Base-by-base conservation (phyloP, 2,888 invertebrate species). In the Macrosoma leucophasiata region DNA sequence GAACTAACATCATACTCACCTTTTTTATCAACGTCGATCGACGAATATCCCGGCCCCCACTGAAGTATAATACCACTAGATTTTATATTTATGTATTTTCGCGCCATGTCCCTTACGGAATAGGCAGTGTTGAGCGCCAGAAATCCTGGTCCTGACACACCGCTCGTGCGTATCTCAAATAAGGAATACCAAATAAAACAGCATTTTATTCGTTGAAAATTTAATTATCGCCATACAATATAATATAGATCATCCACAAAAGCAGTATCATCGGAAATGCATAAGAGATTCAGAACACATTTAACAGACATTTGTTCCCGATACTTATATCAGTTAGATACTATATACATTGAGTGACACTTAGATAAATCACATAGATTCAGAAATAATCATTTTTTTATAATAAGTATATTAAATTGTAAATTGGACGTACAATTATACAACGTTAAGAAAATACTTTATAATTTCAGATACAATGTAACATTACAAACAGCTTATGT, bases 221-320 rank as follows among this genome's bases (percentile, higher is more conserved):
- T 67, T 79, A 77, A 71, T 74, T 57, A 55, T 65, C 62, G 62
- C 58, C 68, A 67, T 72, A 75, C 58, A 65, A 65, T 65, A 75
- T 57, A 65, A 65, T 65, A 62, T 64, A 67, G 62, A 71, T 67
- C 67, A 73, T 74, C 62, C 74, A 79, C 74, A 75, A 71, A 75
- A 76, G 76, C 75, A 64, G 58, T 69, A 66, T 64, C 62, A 60
- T 67, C 55, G 54, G 65, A 76, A 79, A 82, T 81, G 73, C 79
- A 70, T 61, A 75, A 77, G 79, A 79, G 78, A 82, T 78, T 82
- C 76, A 69, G 68, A 68, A 68, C 64, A 59, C 60, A 61, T 57
- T 58, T 62, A 61, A 69, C 59, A 71, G 65, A 57, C 54, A 66
- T 60, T 75, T 75, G 66, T 66, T 78, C 73, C 70, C 63, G 58